Evolutionary conservation across 2,888 invertebrate species (phyloP), one percentile per base, ranked within the genome.

Genomic region (Podabrus alpinus): DNA sequence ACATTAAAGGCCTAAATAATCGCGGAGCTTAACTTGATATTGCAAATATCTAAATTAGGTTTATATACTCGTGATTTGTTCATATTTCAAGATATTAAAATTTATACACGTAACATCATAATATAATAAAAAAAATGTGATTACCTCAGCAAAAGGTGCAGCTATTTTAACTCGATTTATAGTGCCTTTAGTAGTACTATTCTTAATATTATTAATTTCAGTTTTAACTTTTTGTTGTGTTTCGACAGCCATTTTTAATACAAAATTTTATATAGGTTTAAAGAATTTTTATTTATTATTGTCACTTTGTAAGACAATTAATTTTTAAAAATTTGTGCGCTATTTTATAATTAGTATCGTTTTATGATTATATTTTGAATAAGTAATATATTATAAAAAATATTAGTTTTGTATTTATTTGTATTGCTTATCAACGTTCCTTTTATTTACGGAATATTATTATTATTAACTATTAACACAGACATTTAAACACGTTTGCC

Each of bases 91-190:
- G 45, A 45, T 9, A n/a, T n/a, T n/a, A 45, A 45, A 45, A 45
- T 45, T 5, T n/a, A n/a, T n/a, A 64, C 62, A 19, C 21, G 13
- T 64, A 59, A 60, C n/a, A n/a, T n/a, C 64, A 9, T 11, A 69
- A 69, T 17, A 19, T n/a, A 16, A 69, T 60, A 60, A 67, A 10
- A 45, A 59, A 59, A 19, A 59, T 16, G 11, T 25, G 24, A 73
- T 84, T 85, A 86, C 86, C 86, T 86, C 86, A 16, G 85, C 86
- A 78, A 85, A 84, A 17, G 86, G 86, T 15, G 86, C 83, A 69
- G 81, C 81, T 68, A 86, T 86, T 80, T 84, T 86, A 45, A 87
- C 86, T 72, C 86, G 80, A 71, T 83, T 85, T 17, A 80, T 80
- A 70, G 82, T 80, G 76, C 83, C 83, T 69, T 82, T 81, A 15